Evolutionary conservation across 2,888 invertebrate species (phyloP).

Genomic region (Scaptodrosophila latifasciaeformis): DNA sequence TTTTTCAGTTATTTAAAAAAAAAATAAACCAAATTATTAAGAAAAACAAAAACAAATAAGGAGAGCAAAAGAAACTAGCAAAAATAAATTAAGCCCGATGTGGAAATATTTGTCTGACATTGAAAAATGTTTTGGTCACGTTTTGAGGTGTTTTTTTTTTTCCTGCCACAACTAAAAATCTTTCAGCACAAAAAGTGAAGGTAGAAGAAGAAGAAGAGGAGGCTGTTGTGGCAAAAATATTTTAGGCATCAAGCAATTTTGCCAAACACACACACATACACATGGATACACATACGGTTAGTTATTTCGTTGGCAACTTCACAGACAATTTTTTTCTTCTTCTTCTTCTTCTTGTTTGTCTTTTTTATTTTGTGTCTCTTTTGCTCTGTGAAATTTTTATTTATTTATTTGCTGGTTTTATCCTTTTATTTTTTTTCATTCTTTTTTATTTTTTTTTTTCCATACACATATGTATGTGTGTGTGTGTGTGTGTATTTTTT

Average conservation of each 20-base stretch:
- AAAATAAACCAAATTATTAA: no score
- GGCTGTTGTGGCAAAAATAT: not conserved
- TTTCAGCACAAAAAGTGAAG: not conserved
- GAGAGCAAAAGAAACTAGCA: no score
- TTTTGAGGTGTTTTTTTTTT: constrained; percentile 63
- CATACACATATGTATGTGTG: not conserved
- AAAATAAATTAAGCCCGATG: constrained; percentile 17
- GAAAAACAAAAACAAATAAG: constrained; percentile 6
- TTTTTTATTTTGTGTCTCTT: not conserved
- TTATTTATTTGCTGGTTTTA: constrained; percentile 67
- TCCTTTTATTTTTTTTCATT: constrained; percentile 43
- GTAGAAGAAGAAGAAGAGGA: constrained; percentile 8
- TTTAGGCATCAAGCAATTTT: constrained; percentile 10
- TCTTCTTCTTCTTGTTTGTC: constrained; percentile 7
- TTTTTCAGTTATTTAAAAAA: not conserved
- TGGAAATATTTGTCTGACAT: constrained; percentile 72
- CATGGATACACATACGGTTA: not conserved
- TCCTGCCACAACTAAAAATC: not conserved
- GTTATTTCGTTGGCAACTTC: constrained; percentile 1
- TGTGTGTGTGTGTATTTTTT: constrained; percentile 14
- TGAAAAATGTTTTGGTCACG: constrained; percentile 76
- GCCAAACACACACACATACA: constrained; percentile 2
- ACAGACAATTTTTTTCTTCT: constrained; percentile 14
- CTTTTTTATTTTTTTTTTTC: constrained; percentile 6
- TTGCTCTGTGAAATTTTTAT: constrained; percentile 51